Conservation (phyloP, 2,888 invertebrate species). For the Sminthurides aquaticus region DNA sequence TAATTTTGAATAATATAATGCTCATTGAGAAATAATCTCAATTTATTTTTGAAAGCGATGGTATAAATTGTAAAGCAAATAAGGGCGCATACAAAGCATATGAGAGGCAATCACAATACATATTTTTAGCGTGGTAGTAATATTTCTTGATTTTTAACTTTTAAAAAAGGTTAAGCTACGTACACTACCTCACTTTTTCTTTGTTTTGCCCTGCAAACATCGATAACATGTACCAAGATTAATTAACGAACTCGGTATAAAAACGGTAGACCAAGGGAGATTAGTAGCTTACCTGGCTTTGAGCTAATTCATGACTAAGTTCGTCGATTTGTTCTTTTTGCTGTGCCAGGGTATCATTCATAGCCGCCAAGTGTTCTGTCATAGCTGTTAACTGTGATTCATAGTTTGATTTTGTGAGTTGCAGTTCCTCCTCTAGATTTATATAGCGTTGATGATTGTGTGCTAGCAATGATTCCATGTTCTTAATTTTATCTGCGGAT, state of each 20-base stretch:
- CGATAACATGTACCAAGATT: constrained; percentile 12
- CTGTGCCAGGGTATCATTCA: constrained; percentile 75
- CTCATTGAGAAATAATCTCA: no score
- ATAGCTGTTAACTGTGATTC: constrained; percentile 65
- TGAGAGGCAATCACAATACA: no score
- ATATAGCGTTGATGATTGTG: constrained; percentile 47
- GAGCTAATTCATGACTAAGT: constrained; percentile 56
- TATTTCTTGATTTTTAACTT: no score
- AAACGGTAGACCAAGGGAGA: background rate
- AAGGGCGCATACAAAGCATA: no score
- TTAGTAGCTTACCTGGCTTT: constrained; percentile 2
- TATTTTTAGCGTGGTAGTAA: no score
- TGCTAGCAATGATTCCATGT: constrained; percentile 47
- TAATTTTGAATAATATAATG: no score
- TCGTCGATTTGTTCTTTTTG: constrained; percentile 73
- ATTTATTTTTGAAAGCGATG: no score
- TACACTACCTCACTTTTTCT: constrained; percentile 20
- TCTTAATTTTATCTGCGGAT: constrained; percentile 52
- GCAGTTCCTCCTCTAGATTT: constrained; percentile 61
- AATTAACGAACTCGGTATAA: background rate
- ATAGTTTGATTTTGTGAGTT: constrained; percentile 58
- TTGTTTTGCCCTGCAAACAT: constrained; percentile 17
- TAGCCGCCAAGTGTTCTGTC: constrained; percentile 67
- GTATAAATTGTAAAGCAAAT: no score
- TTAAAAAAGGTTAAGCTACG: no score